phyloP scores from a whole-genome alignment of 2,888 invertebrate genomes.

The Rapana venosa region DNA sequence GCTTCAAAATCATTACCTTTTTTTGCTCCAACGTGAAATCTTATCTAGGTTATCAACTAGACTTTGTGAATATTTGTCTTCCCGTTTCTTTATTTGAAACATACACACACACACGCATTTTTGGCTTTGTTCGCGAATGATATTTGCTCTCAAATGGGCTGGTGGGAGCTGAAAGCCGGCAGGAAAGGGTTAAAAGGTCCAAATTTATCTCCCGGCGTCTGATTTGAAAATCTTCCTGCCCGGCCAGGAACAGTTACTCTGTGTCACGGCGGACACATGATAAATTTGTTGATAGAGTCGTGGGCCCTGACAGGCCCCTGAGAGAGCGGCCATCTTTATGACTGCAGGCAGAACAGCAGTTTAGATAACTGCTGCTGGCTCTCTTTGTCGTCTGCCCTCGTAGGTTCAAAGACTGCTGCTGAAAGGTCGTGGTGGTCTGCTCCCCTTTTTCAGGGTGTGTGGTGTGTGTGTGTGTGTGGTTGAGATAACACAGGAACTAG shows the following conservation, averaged over 20 bases:
- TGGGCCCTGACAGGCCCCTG: conserved; percentile 34
- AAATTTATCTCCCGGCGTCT: not conserved
- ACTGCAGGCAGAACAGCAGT: not conserved
- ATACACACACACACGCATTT: not conserved
- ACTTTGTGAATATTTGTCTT: not conserved
- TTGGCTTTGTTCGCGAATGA: too few relatives aligned
- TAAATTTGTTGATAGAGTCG: conserved; percentile 44
- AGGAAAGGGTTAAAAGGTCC: not conserved
- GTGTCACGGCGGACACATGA: conserved; percentile 37
- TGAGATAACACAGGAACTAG: not conserved
- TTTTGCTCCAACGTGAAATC: not conserved
- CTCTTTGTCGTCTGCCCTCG: conserved; percentile 9
- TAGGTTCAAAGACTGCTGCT: not conserved
- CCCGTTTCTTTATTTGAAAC: not conserved
- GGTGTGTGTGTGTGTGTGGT: not conserved
- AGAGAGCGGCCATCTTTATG: conserved; percentile 38
- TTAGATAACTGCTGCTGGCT: conserved; percentile 27
- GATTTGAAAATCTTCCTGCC: not conserved
- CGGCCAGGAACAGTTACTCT: conserved; percentile 26
- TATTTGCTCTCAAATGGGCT: not conserved
- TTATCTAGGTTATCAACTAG: too few relatives aligned
- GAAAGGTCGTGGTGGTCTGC: not conserved
- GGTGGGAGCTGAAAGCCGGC: not conserved
- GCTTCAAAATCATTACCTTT: not conserved
- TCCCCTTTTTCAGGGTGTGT: not conserved